Conservation (phyloP, 2,888 invertebrate genomes). For the Thymelicus sylvestris region DNA sequence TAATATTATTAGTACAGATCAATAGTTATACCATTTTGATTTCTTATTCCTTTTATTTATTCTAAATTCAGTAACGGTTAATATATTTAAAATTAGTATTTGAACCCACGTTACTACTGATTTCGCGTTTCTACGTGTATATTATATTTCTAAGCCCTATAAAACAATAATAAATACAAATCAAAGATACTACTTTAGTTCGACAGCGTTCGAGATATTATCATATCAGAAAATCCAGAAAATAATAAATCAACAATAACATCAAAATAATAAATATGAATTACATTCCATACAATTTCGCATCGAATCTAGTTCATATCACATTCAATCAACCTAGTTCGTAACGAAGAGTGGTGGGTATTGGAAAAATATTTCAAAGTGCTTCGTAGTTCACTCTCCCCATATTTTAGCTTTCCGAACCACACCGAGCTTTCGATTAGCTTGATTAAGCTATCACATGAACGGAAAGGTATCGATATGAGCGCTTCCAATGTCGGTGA, state of each 20-base stretch:
- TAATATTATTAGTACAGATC: too few species aligned
- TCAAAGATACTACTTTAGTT: too few species aligned
- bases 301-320: neutral
- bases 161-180: too few species aligned
- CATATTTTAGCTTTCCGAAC: neutral
- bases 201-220: too few species aligned
- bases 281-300: neutral
- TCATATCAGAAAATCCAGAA: neutral
- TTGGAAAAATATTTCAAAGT: neutral
- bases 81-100: too few species aligned
- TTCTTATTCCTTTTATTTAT: too few species aligned
- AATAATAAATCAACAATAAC: neutral
- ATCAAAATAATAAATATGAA: neutral
- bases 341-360: neutral
- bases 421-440: neutral
- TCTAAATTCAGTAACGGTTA: too few species aligned
- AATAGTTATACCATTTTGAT: too few species aligned
- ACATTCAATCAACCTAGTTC: conserved; percentile 1
- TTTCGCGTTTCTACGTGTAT: too few species aligned
- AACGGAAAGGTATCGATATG: neutral
- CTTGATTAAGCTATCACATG: conserved; percentile 10
- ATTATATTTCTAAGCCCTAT: too few species aligned
- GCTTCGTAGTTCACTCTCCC: neutral
- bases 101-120: too few species aligned
- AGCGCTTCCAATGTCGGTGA: conserved; percentile 1